Evolutionary conservation across 2,113 vertebrate species (phyloP).

Genomic region (Eudyptes chrysolophus): DNA sequence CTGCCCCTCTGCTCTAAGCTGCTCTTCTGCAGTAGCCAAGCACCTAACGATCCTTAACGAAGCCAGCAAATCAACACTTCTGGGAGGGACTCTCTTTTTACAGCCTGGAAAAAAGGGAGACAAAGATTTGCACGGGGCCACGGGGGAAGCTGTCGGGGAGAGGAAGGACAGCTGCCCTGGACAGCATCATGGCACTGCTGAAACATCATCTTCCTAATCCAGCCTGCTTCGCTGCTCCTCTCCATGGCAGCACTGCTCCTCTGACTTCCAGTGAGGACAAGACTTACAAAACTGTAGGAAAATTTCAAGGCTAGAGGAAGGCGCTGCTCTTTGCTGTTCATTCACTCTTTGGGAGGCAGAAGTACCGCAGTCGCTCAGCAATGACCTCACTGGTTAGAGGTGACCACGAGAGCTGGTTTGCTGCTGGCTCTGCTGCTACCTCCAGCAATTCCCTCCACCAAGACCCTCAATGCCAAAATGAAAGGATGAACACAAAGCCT

Average conservation of each 20-base stretch:
- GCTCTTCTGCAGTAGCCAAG: background rate
- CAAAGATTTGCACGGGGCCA: background rate
- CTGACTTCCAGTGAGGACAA: background rate
- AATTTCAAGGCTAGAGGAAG: background rate
- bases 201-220: background rate
- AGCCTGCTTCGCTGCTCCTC: background rate
- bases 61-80: background rate
- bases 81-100: background rate
- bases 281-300: background rate
- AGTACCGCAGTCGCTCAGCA: background rate
- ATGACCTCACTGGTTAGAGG: background rate
- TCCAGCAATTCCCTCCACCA: background rate
- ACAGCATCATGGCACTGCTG: background rate
- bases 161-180: background rate
- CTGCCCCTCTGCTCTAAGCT: background rate
- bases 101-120: background rate
- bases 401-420: fast-evolving
- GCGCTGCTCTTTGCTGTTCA: background rate
- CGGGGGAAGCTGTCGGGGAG: background rate
- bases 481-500: background rate
- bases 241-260: background rate
- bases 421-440: background rate
- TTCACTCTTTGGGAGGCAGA: background rate
- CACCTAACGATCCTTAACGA: background rate
- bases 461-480: fast-evolving